Evolutionary conservation across 2,113 vertebrate species (phyloP).

Genomic region (Phalacrocorax pelagicus): DNA sequence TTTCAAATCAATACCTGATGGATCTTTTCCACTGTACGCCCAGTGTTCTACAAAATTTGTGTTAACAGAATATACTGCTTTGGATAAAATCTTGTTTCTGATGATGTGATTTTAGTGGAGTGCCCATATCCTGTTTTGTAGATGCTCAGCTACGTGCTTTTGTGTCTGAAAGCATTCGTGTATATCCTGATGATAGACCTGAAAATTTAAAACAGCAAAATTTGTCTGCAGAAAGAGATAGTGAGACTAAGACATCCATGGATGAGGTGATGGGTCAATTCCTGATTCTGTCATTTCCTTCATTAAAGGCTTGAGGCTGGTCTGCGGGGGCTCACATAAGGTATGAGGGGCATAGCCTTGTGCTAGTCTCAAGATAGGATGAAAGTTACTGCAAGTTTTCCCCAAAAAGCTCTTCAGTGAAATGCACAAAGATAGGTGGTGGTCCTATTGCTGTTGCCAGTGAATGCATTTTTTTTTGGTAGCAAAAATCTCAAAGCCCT

Average conservation of each 20-base stretch:
- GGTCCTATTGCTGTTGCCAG: neutral
- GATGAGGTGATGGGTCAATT: neutral
- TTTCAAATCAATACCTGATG: neutral
- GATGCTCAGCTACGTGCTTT: neutral
- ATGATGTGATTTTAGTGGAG: neutral
- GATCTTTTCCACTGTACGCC: neutral
- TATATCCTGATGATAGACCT: neutral
- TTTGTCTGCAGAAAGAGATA: neutral
- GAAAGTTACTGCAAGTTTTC: neutral
- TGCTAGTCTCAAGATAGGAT: neutral
- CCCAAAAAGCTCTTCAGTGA: neutral
- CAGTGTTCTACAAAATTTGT: neutral
- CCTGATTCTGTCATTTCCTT: neutral
- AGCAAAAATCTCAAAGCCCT: neutral
- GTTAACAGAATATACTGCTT: neutral
- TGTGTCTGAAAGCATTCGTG: accelerated
- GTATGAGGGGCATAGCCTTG: neutral
- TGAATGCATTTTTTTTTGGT: neutral
- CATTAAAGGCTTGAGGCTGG: neutral
- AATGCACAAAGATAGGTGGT: neutral
- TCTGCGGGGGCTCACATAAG: accelerated
- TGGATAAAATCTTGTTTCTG: neutral
- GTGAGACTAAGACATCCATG: neutral
- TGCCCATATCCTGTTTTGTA: neutral
- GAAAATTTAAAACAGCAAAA: neutral